Evolutionary conservation across 2,888 invertebrate species (phyloP).

Genomic region (Ommatoiulus sabulosus): DNA sequence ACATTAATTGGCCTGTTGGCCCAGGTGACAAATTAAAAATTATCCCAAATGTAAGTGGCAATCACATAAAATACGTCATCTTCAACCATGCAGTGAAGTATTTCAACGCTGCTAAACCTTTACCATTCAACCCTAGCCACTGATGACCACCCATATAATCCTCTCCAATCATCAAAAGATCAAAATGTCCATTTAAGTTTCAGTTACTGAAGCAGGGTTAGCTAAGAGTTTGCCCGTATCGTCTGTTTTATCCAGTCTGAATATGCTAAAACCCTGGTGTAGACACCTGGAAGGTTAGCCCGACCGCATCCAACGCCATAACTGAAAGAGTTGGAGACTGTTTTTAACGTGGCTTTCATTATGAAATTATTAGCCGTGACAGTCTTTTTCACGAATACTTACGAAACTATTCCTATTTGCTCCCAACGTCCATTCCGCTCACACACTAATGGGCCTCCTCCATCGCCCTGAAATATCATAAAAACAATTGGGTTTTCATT

Average conservation of each 20-base stretch:
- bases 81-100: not conserved
- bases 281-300: slow-evolving; percentile 68
- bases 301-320: slow-evolving; percentile 67
- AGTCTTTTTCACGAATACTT: not conserved
- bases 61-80: not conserved
- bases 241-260: slow-evolving; percentile 66
- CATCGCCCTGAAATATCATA: slow-evolving; percentile 66
- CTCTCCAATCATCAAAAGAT: not conserved
- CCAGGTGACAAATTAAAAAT: not conserved
- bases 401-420: slow-evolving; percentile 67
- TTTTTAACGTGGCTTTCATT: not conserved
- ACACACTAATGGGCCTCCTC: slow-evolving; percentile 69
- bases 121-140: not conserved
- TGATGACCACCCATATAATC: slow-evolving; percentile 15
- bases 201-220: not conserved
- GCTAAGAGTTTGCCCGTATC: slow-evolving; percentile 60
- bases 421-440: slow-evolving; percentile 67
- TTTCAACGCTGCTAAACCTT: not conserved
- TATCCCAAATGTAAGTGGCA: not conserved
- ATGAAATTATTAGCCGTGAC: not conserved
- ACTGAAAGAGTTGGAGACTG: not conserved
- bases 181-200: not conserved
- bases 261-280: slow-evolving; percentile 66
- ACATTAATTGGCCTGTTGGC: too few species aligned
- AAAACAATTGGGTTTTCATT: not conserved